These are phyloP conservation scores for Zoanthus gigantus DNA, from an alignment of 92 coral and sea anemone genomes.

Conservation along the genomic window DNA sequence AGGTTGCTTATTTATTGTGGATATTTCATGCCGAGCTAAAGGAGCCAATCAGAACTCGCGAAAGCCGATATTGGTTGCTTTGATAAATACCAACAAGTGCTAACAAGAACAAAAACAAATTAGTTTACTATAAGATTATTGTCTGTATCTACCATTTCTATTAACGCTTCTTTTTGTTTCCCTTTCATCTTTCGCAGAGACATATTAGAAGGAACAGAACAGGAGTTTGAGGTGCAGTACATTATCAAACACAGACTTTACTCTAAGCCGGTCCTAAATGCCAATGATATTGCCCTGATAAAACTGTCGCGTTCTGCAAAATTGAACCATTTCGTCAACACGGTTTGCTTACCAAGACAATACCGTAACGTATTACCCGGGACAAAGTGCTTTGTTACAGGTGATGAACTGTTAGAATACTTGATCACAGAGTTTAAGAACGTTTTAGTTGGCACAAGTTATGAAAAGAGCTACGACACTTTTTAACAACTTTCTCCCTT, in stretches of 20 bases:
- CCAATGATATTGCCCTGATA: constrained; percentile 63
- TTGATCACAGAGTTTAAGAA: too few relatives aligned
- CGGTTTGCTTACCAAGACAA: constrained; percentile 56
- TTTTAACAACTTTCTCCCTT: too few relatives aligned
- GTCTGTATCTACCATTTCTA: neutral
- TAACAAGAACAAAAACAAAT: too few relatives aligned
- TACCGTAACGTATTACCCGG: constrained; percentile 50
- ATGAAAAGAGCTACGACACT: too few relatives aligned
- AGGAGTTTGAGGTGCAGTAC: constrained; percentile 29
- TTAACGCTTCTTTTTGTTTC: neutral
- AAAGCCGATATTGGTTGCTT: too few relatives aligned
- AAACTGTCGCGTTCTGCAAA: constrained; percentile 41
- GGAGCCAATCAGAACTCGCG: too few relatives aligned
- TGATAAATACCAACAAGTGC: too few relatives aligned
- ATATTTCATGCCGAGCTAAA: too few relatives aligned
- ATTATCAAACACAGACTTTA: constrained; percentile 54
- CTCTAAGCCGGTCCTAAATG: constrained; percentile 56
- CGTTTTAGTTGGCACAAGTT: too few relatives aligned
- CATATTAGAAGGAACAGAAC: constrained; percentile 51
- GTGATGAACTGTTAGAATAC: constrained; percentile 3
- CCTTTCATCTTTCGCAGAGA: neutral
- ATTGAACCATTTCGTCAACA: constrained; percentile 58
- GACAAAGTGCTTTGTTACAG: constrained; percentile 60
- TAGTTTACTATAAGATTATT: too few relatives aligned
- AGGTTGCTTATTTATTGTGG: too few relatives aligned